Conservation (phyloP, 2,797 vertebrate genomes). For the Bradypodion pumilum region DNA sequence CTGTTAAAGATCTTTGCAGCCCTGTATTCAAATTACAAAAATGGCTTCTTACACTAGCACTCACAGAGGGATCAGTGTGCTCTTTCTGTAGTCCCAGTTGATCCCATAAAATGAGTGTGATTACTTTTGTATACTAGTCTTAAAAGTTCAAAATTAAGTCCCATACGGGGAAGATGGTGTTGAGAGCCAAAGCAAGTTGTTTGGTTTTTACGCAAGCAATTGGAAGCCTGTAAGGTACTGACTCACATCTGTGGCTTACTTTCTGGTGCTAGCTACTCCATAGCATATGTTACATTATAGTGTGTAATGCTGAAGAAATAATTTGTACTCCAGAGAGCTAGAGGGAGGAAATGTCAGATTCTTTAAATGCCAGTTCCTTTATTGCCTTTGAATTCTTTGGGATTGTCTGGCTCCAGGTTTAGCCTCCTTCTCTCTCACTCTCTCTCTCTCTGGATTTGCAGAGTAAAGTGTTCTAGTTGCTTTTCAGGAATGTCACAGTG, state of each 20-base stretch:
- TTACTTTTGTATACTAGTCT: constrained; percentile 18
- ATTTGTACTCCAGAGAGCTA: background rate
- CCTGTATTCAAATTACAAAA: constrained; percentile 10
- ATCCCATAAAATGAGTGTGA: constrained; percentile 46
- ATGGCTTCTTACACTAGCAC: background rate
- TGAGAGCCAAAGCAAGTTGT: constrained; percentile 48
- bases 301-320: background rate
- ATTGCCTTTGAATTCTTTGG: background rate
- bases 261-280: background rate
- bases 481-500: background rate
- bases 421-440: too few species aligned
- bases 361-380: background rate
- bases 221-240: constrained; percentile 35
- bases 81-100: constrained; percentile 29
- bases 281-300: accelerated
- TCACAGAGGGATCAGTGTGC: constrained; percentile 30
- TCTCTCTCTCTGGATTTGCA: background rate
- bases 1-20: background rate
- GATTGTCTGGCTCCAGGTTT: too few species aligned
- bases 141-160: constrained; percentile 45
- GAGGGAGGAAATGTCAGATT: background rate
- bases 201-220: constrained; percentile 22
- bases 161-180: background rate
- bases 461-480: background rate
- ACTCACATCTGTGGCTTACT: constrained; percentile 23